Evolutionary conservation across 2,888 invertebrate genomes (phyloP), one percentile per base, ranked within the genome.

Genomic region (Chouioia cunea): DNA sequence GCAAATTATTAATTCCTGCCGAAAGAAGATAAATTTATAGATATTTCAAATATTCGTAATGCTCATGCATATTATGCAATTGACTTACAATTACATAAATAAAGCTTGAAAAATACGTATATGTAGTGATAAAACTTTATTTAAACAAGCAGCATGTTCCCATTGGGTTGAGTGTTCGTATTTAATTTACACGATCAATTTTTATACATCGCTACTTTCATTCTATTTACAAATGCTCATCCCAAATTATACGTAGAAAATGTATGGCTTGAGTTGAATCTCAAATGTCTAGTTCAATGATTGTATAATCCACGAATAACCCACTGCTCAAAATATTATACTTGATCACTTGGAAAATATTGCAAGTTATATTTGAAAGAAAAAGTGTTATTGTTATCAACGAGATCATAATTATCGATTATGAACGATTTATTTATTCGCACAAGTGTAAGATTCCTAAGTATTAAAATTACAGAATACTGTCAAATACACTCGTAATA

Each of bases 1-100:
- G 78, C 75, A 14, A 48, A 64, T 65, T 60, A 62, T 71, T 65
- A 73, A 65, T 15, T 57, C 58, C 46, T 62, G 53, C 16, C 53
- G 71, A 59, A 57, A 62, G 53, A 58, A 66, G 12, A 47, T 16
- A 52, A 36, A 23, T 64, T 27, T 15, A 43, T 57, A 43, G 22
- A 62, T 20, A 47, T 54, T 20, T 56, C 52, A 43, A 58, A 63
- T 57, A 23, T 57, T 63, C 46, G 20, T 60, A 62, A 63, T 58
- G 50, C n/a, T 16, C 22, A 60, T 44, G 15, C 60, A 60, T 52
- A 50, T 62, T 50, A 36, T 53, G 36, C 36, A 63, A 50, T 50
- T 22, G 63, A 15, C 18, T 48, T 4, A 36, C 36, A 36, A 10
- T 12, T 36, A 36, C 12, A 36, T 6, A 36, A 8, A 36, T 36